Percentiles rank a stretch among this genome's conserved stretches.
These are phyloP conservation scores for Nomada hirtipes DNA, from an alignment of 2,888 invertebrate species.

Conservation along the genomic window DNA sequence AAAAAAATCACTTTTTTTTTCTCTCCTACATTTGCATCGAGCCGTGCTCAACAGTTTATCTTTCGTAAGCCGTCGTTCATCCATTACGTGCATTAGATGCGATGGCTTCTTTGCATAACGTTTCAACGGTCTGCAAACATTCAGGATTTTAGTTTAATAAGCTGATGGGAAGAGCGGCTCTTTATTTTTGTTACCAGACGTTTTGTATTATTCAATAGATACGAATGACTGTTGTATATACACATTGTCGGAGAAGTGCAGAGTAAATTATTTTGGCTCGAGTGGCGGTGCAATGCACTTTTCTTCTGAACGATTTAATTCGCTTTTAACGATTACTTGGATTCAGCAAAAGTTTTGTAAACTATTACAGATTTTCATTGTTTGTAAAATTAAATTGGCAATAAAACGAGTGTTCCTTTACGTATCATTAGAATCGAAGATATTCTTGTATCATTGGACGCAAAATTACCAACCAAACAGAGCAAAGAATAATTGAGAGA, in stretches of 20 bases:
- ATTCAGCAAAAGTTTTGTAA: too few relatives aligned
- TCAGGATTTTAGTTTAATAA: slow-evolving; percentile 6
- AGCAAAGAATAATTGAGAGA: too few relatives aligned
- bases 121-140: slow-evolving; percentile 31
- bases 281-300: not conserved
- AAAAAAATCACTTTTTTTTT: slow-evolving; percentile 64
- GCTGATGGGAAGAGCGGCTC: too few relatives aligned
- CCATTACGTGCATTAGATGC: slow-evolving; percentile 32
- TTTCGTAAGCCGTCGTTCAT: slow-evolving; percentile 32
- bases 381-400: too few relatives aligned
- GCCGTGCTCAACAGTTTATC: slow-evolving; percentile 39
- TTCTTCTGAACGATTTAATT: too few relatives aligned
- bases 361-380: too few relatives aligned
- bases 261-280: not conserved
- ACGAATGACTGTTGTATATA: too few relatives aligned
- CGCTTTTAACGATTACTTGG: too few relatives aligned
- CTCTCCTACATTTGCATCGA: slow-evolving; percentile 42
- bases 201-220: not conserved
- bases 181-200: not conserved
- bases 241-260: not conserved
- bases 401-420: too few relatives aligned
- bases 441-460: too few relatives aligned
- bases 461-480: too few relatives aligned
- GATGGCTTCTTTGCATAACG: slow-evolving; percentile 31
- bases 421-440: too few relatives aligned